Percentiles rank a stretch among this genome's conserved stretches.
These are phyloP conservation scores for Halisarca cf. caerulea DNA, from an alignment of 37 sponge, comb jelly and placozoan genomes.

Conservation along the genomic window DNA sequence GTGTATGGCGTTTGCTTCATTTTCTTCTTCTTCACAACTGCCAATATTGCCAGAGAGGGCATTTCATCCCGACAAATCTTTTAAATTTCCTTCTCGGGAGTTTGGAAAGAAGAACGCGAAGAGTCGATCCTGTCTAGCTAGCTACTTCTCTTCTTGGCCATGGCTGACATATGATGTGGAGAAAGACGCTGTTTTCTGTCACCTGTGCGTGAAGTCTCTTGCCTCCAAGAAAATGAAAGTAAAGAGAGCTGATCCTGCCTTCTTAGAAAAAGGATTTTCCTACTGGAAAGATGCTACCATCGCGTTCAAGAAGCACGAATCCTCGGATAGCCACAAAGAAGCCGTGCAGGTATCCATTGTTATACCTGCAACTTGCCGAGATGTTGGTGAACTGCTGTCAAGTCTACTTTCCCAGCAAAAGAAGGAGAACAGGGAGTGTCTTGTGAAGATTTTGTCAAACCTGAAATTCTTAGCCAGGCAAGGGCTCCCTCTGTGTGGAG, in stretches of 20 bases:
- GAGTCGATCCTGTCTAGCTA: conserved; percentile 8
- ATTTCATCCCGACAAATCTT: background rate
- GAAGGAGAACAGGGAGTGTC: conserved; percentile 20
- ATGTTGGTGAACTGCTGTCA: conserved; percentile 56
- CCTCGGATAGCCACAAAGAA: background rate
- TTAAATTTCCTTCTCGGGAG: background rate
- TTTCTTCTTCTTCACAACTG: too few species aligned
- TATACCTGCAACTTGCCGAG: conserved; percentile 30
- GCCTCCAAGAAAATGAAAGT: background rate
- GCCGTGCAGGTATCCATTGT: conserved; percentile 28
- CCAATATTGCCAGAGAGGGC: too few species aligned
- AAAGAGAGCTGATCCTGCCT: conserved; percentile 34
- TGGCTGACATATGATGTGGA: conserved; percentile 15
- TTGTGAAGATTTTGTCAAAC: conserved; percentile 34
- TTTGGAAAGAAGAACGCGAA: conserved; percentile 16
- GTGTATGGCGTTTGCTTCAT: too few species aligned
- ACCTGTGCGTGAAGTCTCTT: conserved; percentile 19
- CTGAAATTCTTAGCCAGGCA: conserved; percentile 50
- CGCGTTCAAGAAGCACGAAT: conserved; percentile 8
- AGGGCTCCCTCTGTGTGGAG: conserved; percentile 52
- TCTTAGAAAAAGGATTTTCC: background rate
- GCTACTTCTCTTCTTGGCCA: conserved; percentile 3
- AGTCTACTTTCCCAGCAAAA: conserved; percentile 28
- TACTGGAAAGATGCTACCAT: conserved; percentile 46
- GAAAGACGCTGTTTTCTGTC: conserved; percentile 31